Evolutionary conservation across 1,140 invertebrate genomes (phyloP).

Genomic region (Pectinophora gossypiella): DNA sequence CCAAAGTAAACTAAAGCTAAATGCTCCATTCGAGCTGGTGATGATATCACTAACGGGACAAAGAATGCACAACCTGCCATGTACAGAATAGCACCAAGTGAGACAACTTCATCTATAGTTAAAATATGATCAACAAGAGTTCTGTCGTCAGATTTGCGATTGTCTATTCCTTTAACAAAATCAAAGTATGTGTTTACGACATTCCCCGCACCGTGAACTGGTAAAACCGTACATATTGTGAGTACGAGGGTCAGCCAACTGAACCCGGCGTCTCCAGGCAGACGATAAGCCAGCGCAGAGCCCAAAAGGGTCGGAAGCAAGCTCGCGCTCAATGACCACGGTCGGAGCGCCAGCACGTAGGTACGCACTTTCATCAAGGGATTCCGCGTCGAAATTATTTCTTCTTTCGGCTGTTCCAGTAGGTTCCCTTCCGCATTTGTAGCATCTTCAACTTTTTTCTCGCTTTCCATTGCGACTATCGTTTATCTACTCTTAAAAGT

Average conservation of each 20-base stretch:
- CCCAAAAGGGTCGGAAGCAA: slow-evolving; percentile 92
- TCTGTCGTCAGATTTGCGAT: slow-evolving; percentile 92
- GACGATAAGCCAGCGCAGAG: slow-evolving; percentile 89
- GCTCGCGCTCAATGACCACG: slow-evolving; percentile 95
- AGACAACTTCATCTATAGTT: slow-evolving; percentile 89
- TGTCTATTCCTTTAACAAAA: slow-evolving; percentile 95
- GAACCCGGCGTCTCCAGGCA: slow-evolving; percentile 82
- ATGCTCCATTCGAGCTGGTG: slow-evolving; percentile 95
- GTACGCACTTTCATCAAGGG: slow-evolving; percentile 90
- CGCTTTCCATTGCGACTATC: slow-evolving; percentile 24
- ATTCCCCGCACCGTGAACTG: slow-evolving; percentile 96
- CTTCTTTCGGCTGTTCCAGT: slow-evolving; percentile 55
- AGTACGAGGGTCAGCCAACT: slow-evolving; percentile 86
- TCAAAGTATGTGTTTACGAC: slow-evolving; percentile 98
- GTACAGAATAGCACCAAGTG: slow-evolving; percentile 91
- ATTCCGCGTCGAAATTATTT: slow-evolving; percentile 35
- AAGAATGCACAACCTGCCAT: slow-evolving; percentile 92
- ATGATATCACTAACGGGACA: slow-evolving; percentile 85
- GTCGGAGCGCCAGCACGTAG: slow-evolving; percentile 90
- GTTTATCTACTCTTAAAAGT: too few relatives aligned
- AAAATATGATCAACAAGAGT: slow-evolving; percentile 94
- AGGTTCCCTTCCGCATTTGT: slow-evolving; percentile 57
- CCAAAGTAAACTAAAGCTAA: slow-evolving; percentile 96
- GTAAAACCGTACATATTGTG: slow-evolving; percentile 89
- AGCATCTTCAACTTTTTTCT: slow-evolving; percentile 41